phyloP scores from a whole-genome alignment of 2,888 invertebrate genomes.

The Campopleginae sp. region DNA sequence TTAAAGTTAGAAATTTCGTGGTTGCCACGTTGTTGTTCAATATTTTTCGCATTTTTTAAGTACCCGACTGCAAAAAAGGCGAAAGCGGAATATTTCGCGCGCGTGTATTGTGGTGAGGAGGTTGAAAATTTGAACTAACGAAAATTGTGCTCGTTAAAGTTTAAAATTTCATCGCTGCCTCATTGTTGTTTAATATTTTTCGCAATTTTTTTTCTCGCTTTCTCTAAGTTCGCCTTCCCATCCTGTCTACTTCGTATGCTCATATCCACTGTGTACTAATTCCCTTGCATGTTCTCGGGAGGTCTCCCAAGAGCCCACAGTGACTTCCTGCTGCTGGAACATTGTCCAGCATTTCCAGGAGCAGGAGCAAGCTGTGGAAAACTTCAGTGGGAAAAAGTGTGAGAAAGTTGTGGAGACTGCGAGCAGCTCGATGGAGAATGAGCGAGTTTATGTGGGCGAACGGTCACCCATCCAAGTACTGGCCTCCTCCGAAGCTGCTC shows the following conservation, averaged over 20 bases:
- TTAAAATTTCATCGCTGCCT: background rate
- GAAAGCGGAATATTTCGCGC: background rate
- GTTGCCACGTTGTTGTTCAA: background rate
- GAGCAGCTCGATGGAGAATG: background rate
- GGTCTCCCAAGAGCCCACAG: background rate
- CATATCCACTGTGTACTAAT: background rate
- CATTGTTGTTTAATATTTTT: background rate
- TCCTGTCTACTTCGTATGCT: background rate
- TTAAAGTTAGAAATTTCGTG: background rate
- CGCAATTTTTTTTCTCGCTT: background rate
- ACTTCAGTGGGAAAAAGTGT: background rate
- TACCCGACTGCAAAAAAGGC: background rate
- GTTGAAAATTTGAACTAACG: background rate
- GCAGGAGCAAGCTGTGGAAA: background rate
- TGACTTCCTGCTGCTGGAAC: background rate
- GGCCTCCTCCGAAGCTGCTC: background rate
- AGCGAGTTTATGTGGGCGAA: background rate
- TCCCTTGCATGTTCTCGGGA: background rate
- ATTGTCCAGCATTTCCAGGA: background rate
- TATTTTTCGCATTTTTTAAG: background rate
- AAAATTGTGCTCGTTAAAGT: background rate
- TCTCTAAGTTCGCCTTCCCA: background rate
- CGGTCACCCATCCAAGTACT: slow-evolving; percentile 1
- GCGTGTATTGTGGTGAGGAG: background rate
- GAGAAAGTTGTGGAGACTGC: background rate